Conservation (phyloP, 2,797 vertebrate genomes). For the Cuculus canorus region DNA sequence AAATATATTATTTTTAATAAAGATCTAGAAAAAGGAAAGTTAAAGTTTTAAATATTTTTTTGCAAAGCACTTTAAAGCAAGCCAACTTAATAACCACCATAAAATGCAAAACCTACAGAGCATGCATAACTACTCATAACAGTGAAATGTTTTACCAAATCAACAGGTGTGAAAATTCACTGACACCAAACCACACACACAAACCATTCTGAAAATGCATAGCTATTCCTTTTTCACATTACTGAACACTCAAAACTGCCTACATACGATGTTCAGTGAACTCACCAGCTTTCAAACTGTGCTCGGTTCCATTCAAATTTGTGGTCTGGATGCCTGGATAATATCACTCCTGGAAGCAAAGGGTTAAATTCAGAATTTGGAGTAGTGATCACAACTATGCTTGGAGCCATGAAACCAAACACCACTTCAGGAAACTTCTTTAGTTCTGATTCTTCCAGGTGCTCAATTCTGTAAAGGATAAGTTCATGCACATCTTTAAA, state of each 20-base stretch:
- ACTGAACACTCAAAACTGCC: not conserved
- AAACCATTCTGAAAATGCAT: not conserved
- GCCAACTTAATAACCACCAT: not conserved
- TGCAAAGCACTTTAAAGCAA: not conserved
- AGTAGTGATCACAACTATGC: conserved; percentile 86
- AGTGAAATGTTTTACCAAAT: not conserved
- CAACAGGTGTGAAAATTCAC: not conserved
- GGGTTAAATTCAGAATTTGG: conserved; percentile 93
- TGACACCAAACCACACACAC: not conserved
- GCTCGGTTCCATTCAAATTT: conserved; percentile 93
- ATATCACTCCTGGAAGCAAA: conserved; percentile 78
- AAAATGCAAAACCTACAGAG: not conserved
- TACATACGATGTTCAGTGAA: not conserved
- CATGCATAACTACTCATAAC: not conserved
- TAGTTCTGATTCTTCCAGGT: conserved; percentile 84
- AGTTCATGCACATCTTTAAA: not conserved
- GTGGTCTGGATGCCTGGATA: conserved; percentile 89
- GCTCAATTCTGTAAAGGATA: conserved; percentile 86
- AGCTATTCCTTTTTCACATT: not conserved
- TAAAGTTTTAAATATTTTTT: not conserved
- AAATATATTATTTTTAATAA: not conserved
- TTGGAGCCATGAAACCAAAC: conserved; percentile 91
- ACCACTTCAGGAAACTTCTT: conserved; percentile 87
- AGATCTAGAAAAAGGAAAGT: not conserved
- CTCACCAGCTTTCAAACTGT: conserved; percentile 91